Base-by-base conservation (phyloP, 2,888 invertebrate species). In the Cantharis rufa region DNA sequence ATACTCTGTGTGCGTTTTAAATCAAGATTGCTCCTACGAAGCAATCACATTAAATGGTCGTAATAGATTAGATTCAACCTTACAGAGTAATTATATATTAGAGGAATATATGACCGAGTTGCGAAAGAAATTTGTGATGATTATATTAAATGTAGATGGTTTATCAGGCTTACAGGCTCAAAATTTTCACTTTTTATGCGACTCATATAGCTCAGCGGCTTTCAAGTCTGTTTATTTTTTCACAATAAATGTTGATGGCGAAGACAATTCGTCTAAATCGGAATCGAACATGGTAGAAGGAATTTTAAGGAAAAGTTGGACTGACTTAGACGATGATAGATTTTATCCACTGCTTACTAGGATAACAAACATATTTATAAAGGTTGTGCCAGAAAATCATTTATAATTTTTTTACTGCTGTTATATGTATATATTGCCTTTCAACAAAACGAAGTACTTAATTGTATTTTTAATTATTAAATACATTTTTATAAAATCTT, bases 121-220 rank as follows among this genome's bases (percentile, higher is more conserved):
- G 16, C 76, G 83, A 16, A 72, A 84, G 15, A 84, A 80, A 74
- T 81, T 85, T 10, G 83, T 87, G 7, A 84, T 89, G 84, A 81
- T 88, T 21, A 82, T 89, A 0, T 82, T 84, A 71, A 85, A 88
- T 82, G 78, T 89, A 48, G 86, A 87, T 16, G 70, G 85, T 61
- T 81, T 88, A 16, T 83, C 86, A 10, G 89, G 89, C 13, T 72
- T 82, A 48, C 85, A 87, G 0, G 88, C 90, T 1, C 88, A 87
- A 81, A 90, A 90, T 3, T 89, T 92, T 80, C 92, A 92, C 81
- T 85, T 88, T 74, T 89, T 92, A 80, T 92, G 92, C 80, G 92
- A 92, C 81, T 89, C 89, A 27, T 79, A 88, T 66, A 89, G 85
- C 74, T 91, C 92, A 10, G 79, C 89, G 28, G 87, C 89, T 10